Conservation (phyloP, 2,113 vertebrate genomes). For the Clarias magur region DNA sequence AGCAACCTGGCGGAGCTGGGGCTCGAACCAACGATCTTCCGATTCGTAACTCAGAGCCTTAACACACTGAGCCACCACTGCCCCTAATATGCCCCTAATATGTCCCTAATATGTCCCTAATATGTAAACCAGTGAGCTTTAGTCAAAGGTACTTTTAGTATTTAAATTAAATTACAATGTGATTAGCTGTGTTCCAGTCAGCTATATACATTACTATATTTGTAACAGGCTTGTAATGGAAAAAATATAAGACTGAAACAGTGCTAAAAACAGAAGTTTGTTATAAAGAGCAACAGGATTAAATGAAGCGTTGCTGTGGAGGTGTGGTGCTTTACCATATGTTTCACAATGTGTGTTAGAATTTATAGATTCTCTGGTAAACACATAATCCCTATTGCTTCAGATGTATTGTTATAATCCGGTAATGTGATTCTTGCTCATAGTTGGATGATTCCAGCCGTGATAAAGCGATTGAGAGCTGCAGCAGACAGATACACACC, state of each 20-base stretch:
- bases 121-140: neutral
- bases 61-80: no score
- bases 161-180: neutral
- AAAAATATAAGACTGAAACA: neutral
- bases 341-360: neutral
- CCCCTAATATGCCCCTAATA: no score
- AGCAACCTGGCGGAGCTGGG: no score
- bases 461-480: neutral
- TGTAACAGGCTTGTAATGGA: neutral
- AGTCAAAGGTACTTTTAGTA: neutral
- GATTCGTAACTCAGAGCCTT: no score
- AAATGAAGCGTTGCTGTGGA: neutral
- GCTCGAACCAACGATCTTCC: no score
- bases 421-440: neutral
- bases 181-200: neutral
- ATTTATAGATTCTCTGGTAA: neutral
- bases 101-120: no score
- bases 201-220: neutral
- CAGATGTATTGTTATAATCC: neutral
- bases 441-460: neutral
- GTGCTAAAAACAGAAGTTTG: neutral
- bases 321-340: neutral
- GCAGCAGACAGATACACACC: slow-evolving; percentile 1
- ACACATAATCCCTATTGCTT: neutral
- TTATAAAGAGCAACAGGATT: neutral